Percentiles rank a stretch among this genome's conserved stretches.
These are phyloP conservation scores for Laspeyria flexula DNA, from an alignment of 2,888 invertebrate genomes.

Conservation along the genomic window DNA sequence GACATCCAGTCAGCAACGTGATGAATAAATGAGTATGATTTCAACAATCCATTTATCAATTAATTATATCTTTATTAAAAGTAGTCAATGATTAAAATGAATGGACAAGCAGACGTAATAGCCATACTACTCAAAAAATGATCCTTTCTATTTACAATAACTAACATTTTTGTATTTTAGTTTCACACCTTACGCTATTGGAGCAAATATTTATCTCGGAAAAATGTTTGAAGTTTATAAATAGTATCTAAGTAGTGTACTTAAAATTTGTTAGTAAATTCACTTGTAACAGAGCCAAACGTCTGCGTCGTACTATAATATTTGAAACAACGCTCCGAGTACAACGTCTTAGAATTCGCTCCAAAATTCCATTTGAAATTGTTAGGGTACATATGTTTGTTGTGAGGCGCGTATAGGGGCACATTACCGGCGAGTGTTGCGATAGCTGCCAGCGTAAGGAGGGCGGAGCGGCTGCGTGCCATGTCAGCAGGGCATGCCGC, in stretches of 20 bases:
- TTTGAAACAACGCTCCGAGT: constrained; percentile 1
- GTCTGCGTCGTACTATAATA: constrained; percentile 22
- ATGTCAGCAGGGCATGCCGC: constrained; percentile 84
- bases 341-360: constrained; percentile 9
- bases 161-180: too few relatives aligned
- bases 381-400: constrained; percentile 12
- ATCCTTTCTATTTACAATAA: too few relatives aligned
- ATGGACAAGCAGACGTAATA: neutral
- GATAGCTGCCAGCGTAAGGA: constrained; percentile 81
- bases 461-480: constrained; percentile 83
- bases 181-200: too few relatives aligned
- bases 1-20: neutral
- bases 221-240: too few relatives aligned
- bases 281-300: constrained; percentile 25
- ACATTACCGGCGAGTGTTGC: constrained; percentile 78
- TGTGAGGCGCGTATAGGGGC: constrained; percentile 9
- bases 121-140: too few relatives aligned
- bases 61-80: neutral
- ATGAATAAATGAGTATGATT: neutral
- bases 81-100: neutral
- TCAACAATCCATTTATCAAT: neutral
- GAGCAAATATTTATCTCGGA: too few relatives aligned
- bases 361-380: constrained; percentile 18
- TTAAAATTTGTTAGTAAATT: constrained; percentile 14
- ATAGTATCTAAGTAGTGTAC: too few relatives aligned